Evolutionary conservation across 1,140 invertebrate genomes (phyloP), one percentile per base, ranked within the genome.

Genomic region (Formica selysi): DNA sequence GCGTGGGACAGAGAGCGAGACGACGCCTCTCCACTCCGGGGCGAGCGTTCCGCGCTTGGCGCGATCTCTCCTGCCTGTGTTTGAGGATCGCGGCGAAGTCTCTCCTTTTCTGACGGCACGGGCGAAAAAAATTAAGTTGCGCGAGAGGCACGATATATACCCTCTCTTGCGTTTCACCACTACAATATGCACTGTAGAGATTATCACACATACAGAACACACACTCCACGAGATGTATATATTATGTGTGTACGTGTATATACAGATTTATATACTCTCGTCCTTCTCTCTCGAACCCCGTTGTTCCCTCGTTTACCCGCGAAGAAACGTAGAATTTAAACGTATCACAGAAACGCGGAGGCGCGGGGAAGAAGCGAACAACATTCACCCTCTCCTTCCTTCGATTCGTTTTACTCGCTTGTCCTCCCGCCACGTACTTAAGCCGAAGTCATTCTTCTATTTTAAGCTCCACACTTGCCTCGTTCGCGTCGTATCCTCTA

Each of bases 401-500:
- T 71, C 73, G 65, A 61, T 78, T 85, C 80, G 73, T 70, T 87
- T 85, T 51, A 81, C 73, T 88, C 65, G 78, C 71, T 83, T 67
- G 85, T 84, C 85, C 70, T 81, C 86, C 78, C 65, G 79, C 64
- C 73, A 32, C 67, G 79, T 65, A 85, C 79, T 89, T 86, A 88
- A 88, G 67, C 87, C 87, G 67, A 87, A 89, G 86, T 89, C 87
- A 85, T 74, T 88, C 76, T 88, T 89, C 88, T 88, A 86, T 88
- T 88, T 89, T 86, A 80, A 88, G 87, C 88, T 83, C 76, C 80
- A 22, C 87, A 87, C 85, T 89, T 89, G 86, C 86, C 83, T 84
- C 74, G 76, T 87, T 89, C 88, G 86, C 86, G 76, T 84, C 74
- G 76, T 87, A 83, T 59, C 36, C 79, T 80, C 71, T 80, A n/a